A percentile compares a stretch with the other conserved stretches of the same genome.
Conservation (phyloP, 2,888 invertebrate genomes). For the Andrena chrysosceles region DNA sequence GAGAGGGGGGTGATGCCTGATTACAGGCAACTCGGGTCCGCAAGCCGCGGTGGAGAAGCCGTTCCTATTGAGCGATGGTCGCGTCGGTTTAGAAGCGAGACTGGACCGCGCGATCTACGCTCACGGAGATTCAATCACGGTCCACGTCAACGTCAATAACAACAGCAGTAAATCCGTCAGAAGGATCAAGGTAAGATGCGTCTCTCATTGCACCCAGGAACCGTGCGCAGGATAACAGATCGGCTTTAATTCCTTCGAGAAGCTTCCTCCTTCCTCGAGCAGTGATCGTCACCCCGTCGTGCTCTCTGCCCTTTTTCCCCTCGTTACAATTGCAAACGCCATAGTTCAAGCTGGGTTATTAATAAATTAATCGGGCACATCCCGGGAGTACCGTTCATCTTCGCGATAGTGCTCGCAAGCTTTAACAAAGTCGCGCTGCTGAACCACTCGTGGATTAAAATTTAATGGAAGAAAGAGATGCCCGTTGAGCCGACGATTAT, state of each 20-base stretch:
- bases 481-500: not conserved
- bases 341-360: not conserved
- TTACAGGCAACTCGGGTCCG: constrained; percentile 83
- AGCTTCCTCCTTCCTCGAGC: not conserved
- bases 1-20: not conserved
- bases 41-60: constrained; percentile 92
- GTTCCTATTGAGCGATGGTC: constrained; percentile 94
- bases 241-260: too few species aligned
- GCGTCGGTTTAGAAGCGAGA: constrained; percentile 91
- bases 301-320: not conserved
- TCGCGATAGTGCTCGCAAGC: not conserved
- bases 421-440: constrained; percentile 16
- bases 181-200: constrained; percentile 90
- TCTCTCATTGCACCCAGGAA: not conserved
- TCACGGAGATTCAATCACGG: constrained; percentile 92
- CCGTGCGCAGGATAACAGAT: too few species aligned
- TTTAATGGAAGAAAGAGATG: constrained; percentile 7
- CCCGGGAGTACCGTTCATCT: not conserved
- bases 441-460: constrained; percentile 1
- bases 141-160: constrained; percentile 91
- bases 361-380: constrained; percentile 11
- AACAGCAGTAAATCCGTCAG: constrained; percentile 94
- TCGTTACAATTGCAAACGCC: not conserved
- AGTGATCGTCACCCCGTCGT: too few species aligned
- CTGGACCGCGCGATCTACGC: constrained; percentile 93